These are phyloP conservation scores for Phallusia fumigata DNA, from an alignment of 23 tunicate species.

Conservation along the genomic window DNA sequence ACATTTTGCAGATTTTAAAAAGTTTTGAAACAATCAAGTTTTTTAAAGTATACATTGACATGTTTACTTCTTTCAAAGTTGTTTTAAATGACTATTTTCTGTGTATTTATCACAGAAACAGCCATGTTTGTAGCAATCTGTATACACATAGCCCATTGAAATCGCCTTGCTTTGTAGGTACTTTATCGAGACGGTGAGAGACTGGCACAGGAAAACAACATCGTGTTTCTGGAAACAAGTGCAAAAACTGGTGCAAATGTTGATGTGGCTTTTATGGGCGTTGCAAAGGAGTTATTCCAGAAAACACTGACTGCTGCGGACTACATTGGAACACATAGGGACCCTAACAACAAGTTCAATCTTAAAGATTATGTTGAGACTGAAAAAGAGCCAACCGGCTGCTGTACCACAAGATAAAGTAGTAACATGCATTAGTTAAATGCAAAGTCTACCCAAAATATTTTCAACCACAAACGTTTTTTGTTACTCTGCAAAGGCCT, in stretches of 20 bases:
- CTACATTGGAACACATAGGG: slow-evolving; percentile 36
- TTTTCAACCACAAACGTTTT: too few species aligned
- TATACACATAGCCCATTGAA: too few species aligned
- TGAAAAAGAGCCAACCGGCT: slow-evolving; percentile 48
- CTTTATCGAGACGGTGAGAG: slow-evolving; percentile 56
- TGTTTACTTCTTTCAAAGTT: too few species aligned
- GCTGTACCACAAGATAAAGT: slow-evolving; percentile 24
- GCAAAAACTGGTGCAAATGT: slow-evolving; percentile 78
- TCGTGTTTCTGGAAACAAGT: slow-evolving; percentile 78
- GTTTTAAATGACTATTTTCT: too few species aligned
- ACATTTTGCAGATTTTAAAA: too few species aligned
- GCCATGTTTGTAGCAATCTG: too few species aligned
- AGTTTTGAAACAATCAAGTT: too few species aligned
- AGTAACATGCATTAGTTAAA: too few species aligned
- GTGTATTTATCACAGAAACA: too few species aligned
- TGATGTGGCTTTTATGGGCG: slow-evolving; percentile 73
- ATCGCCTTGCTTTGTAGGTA: slow-evolving; percentile 57
- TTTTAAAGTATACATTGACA: too few species aligned
- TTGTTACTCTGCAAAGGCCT: too few species aligned
- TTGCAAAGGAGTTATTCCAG: slow-evolving; percentile 61
- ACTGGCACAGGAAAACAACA: slow-evolving; percentile 67
- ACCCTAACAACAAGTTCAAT: slow-evolving; percentile 43
- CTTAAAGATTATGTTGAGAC: slow-evolving; percentile 56
- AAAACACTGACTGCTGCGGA: slow-evolving; percentile 80
- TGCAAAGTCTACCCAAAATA: too few species aligned